Conservation (phyloP, 1,140 invertebrate genomes). For the Bradysia coprophila region DNA sequence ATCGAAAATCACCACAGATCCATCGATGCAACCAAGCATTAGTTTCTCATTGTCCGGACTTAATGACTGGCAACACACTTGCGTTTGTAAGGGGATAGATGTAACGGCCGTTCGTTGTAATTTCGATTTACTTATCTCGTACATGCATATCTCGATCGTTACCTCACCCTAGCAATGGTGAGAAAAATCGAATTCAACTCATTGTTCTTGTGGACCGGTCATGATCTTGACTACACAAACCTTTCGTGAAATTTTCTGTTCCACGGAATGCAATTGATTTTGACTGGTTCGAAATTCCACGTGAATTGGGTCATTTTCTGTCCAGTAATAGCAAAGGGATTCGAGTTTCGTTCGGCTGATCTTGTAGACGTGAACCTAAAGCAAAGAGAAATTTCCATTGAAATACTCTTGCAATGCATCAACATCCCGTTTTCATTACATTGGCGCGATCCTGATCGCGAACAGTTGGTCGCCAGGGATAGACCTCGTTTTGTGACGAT, state of each 20-base stretch:
- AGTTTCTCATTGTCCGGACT: slow-evolving; percentile 52
- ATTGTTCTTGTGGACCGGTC: no score
- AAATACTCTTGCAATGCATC: background rate
- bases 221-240: no score
- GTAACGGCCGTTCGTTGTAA: slow-evolving; percentile 46
- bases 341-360: slow-evolving; percentile 36
- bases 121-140: slow-evolving; percentile 46
- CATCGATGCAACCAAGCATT: slow-evolving; percentile 56
- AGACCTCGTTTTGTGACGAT: slow-evolving; percentile 56
- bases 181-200: no score
- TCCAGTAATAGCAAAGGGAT: slow-evolving; percentile 39
- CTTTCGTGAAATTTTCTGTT: slow-evolving; percentile 55
- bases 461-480: slow-evolving; percentile 62
- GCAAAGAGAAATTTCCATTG: slow-evolving; percentile 15
- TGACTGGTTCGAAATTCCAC: slow-evolving; percentile 41
- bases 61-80: slow-evolving; percentile 42
- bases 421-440: slow-evolving; percentile 28
- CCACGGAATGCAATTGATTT: slow-evolving; percentile 50
- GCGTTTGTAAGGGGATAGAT: slow-evolving; percentile 49
- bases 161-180: slow-evolving; percentile 33
- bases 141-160: slow-evolving; percentile 50
- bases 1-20: slow-evolving; percentile 53
- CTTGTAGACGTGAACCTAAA: no score
- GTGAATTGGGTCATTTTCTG: slow-evolving; percentile 49
- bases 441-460: slow-evolving; percentile 65